Evolutionary conservation across 2,888 invertebrate species (phyloP).

Genomic region (Odontomyia ornata): DNA sequence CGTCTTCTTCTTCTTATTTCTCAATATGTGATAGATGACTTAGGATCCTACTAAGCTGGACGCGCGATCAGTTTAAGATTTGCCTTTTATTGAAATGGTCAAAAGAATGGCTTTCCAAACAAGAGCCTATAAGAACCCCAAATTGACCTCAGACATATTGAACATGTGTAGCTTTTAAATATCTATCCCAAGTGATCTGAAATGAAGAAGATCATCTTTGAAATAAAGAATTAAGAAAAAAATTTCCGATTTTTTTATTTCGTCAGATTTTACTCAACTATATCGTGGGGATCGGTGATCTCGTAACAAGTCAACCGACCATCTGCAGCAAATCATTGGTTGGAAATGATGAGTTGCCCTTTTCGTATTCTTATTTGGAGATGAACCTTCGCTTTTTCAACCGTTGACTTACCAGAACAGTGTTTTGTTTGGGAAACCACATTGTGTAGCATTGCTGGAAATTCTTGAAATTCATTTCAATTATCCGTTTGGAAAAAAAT

Average conservation of each 20-base stretch:
- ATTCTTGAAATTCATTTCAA: conserved; percentile 44
- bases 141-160: conserved; percentile 39
- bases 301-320: conserved; percentile 24
- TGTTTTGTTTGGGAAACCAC: background rate
- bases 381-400: too few species aligned
- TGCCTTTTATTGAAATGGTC: conserved; percentile 22
- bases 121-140: conserved; percentile 16
- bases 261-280: background rate
- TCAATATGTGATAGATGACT: conserved; percentile 44
- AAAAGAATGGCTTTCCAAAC: conserved; percentile 14
- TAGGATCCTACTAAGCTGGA: conserved; percentile 13
- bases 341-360: conserved; percentile 42
- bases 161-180: conserved; percentile 43
- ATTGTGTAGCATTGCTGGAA: conserved; percentile 24
- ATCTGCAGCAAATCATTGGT: conserved; percentile 31
- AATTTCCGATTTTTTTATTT: background rate
- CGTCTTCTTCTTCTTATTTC: conserved; percentile 30
- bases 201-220: conserved; percentile 38
- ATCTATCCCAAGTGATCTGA: conserved; percentile 43
- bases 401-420: too few species aligned
- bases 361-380: conserved; percentile 17
- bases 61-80: conserved; percentile 37
- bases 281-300: conserved; percentile 13
- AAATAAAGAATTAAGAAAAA: too few species aligned
- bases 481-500: conserved; percentile 14